Percentiles rank a stretch among this genome's conserved stretches.
Evolutionary conservation across 2,888 invertebrate species (phyloP).

Genomic region (Chrysolina americana): DNA sequence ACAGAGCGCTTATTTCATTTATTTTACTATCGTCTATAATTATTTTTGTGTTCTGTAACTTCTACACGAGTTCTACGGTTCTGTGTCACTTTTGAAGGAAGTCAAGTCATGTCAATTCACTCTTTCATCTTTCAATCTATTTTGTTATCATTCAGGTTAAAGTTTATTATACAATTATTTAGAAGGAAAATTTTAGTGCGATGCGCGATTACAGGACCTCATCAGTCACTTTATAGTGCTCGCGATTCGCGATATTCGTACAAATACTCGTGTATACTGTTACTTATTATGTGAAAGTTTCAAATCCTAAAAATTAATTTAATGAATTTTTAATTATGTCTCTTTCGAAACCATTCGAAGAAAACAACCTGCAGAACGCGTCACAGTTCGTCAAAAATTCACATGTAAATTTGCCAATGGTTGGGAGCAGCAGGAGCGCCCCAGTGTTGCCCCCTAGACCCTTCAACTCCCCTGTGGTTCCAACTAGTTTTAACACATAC

Average conservation of each 20-base stretch:
- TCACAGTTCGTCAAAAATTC: constrained; percentile 54
- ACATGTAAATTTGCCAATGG: constrained; percentile 48
- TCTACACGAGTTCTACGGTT: no score
- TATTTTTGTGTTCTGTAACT: no score
- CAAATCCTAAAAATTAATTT: not conserved
- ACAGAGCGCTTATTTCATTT: no score
- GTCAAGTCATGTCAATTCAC: no score
- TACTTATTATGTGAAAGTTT: constrained; percentile 24
- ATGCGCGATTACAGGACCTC: not conserved
- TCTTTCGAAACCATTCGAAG: constrained; percentile 45
- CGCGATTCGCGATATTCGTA: constrained; percentile 4
- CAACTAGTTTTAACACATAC: constrained; percentile 45
- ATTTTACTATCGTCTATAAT: no score
- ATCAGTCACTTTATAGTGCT: not conserved
- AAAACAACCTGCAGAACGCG: constrained; percentile 55
- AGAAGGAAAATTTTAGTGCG: not conserved
- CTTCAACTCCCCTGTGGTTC: constrained; percentile 48
- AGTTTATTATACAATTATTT: constrained; percentile 14
- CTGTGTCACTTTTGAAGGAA: no score
- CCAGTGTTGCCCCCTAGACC: constrained; percentile 68
- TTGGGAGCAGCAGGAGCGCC: constrained; percentile 54
- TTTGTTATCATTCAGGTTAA: constrained; percentile 19
- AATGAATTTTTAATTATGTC: constrained; percentile 32
- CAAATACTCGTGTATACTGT: not conserved
- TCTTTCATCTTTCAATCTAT: not conserved